These are phyloP conservation scores for Drosophila helvetica DNA, from an alignment of 2,888 invertebrate species.

Conservation along the genomic window DNA sequence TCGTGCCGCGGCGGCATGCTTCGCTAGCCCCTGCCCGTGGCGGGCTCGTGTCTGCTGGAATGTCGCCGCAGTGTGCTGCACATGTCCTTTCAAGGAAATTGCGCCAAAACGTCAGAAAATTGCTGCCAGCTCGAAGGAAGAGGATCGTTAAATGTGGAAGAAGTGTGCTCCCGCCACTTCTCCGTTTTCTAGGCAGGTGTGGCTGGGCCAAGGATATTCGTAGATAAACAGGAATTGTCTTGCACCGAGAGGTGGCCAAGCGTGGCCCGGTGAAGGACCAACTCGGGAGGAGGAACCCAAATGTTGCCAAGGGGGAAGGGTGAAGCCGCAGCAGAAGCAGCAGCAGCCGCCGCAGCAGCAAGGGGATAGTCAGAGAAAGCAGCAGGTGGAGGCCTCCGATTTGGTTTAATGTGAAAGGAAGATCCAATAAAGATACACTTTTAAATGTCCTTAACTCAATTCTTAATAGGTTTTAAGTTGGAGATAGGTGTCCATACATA, in stretches of 20 bases:
- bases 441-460: background rate
- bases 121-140: constrained; percentile 38
- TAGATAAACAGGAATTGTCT: constrained; percentile 71
- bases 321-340: constrained; percentile 10
- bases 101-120: constrained; percentile 66
- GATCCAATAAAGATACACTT: background rate
- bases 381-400: constrained; percentile 29
- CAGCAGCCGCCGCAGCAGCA: constrained; percentile 9
- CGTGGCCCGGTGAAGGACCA: constrained; percentile 33
- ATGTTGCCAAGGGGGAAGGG: constrained; percentile 20
- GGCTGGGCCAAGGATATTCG: constrained; percentile 44
- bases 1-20: constrained; percentile 56
- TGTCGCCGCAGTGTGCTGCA: constrained; percentile 55
- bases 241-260: constrained; percentile 62
- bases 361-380: constrained; percentile 20
- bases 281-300: constrained; percentile 12
- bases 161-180: constrained; percentile 70
- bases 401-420: constrained; percentile 3
- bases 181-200: constrained; percentile 77
- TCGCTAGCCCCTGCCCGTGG: constrained; percentile 64
- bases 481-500: background rate
- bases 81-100: constrained; percentile 76
- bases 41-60: constrained; percentile 75
- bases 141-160: constrained; percentile 66
- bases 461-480: background rate